Evolutionary conservation across 2,888 invertebrate genomes (phyloP).

Genomic region (Phymatocera aterrima): DNA sequence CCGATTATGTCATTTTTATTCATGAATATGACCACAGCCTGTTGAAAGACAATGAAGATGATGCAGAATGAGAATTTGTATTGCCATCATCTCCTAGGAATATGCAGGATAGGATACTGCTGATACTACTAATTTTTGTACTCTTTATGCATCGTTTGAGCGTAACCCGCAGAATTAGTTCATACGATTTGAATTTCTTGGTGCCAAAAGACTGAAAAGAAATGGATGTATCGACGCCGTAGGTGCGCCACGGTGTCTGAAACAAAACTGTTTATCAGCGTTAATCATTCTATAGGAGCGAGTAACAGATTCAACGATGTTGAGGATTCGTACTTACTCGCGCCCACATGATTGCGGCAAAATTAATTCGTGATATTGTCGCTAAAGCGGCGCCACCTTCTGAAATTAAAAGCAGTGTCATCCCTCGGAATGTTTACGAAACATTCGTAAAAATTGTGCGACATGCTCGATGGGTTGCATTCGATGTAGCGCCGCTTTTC

Average conservation of each 20-base stretch:
- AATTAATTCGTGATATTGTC: not conserved
- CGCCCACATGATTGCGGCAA: slow-evolving; percentile 20
- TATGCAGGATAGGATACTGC: too few species aligned
- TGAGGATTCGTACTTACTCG: slow-evolving; percentile 12
- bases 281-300: not conserved
- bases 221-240: not conserved
- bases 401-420: not conserved
- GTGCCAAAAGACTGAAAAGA: too few species aligned
- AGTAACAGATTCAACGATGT: slow-evolving; percentile 1
- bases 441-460: not conserved
- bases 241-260: not conserved
- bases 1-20: too few species aligned
- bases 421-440: not conserved
- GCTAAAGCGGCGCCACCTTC: not conserved
- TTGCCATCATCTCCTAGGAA: too few species aligned
- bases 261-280: not conserved
- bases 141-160: too few species aligned
- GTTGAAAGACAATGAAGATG: too few species aligned
- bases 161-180: too few species aligned
- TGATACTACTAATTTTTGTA: too few species aligned
- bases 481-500: too few species aligned
- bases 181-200: too few species aligned
- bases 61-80: too few species aligned
- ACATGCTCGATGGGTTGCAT: not conserved
- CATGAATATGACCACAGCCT: too few species aligned